These are phyloP conservation scores for Tetramorium bicarinatum DNA, from an alignment of 2,888 invertebrate species.

Conservation along the genomic window DNA sequence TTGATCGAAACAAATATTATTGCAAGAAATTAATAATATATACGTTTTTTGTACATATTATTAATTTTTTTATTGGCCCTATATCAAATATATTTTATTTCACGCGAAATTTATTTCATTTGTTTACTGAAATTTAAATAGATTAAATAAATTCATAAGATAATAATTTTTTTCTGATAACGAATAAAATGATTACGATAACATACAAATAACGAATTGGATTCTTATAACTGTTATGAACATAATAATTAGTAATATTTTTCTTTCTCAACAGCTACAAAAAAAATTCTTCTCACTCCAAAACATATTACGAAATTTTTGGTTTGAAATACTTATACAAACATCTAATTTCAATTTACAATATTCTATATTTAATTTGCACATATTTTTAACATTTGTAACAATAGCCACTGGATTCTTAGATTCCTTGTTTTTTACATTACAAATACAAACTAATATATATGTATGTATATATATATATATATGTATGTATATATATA, in stretches of 20 bases:
- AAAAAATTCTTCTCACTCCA: too few relatives aligned
- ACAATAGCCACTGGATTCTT: neutral
- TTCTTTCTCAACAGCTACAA: too few relatives aligned
- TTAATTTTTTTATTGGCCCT: neutral
- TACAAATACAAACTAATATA: neutral
- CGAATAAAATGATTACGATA: neutral
- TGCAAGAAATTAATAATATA: neutral
- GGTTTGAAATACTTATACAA: neutral
- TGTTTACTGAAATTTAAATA: neutral
- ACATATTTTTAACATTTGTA: constrained; percentile 15
- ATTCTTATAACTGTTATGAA: neutral
- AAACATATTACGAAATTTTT: too few relatives aligned
- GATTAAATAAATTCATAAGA: neutral
- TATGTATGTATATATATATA: too few relatives aligned
- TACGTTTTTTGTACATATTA: neutral
- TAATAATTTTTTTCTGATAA: neutral
- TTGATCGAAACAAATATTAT: neutral
- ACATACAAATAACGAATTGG: neutral
- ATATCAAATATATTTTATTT: neutral
- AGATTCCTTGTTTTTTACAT: neutral
- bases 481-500: too few relatives aligned
- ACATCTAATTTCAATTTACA: neutral
- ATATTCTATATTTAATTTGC: constrained; percentile 15
- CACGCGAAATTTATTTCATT: neutral
- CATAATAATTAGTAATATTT: too few relatives aligned